These are phyloP conservation scores for Bombus affinis DNA, from an alignment of 1,140 invertebrate genomes.

Conservation along the genomic window DNA sequence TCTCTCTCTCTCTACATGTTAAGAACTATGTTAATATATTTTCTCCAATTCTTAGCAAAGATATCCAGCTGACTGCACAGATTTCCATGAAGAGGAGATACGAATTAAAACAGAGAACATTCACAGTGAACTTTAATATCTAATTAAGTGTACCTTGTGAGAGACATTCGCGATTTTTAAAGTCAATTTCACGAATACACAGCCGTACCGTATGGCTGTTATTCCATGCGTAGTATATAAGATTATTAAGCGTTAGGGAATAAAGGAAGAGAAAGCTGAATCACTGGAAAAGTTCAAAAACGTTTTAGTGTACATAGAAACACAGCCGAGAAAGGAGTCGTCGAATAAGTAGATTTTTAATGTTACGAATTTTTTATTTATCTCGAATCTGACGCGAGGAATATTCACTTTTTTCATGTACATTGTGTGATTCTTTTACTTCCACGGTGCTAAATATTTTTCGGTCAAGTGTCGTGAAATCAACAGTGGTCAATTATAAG, in stretches of 20 bases:
- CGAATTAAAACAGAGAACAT: slow-evolving; percentile 90
- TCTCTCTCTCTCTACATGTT: neutral
- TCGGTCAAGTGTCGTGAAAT: neutral
- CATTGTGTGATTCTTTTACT: neutral
- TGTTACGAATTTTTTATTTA: slow-evolving; percentile 23
- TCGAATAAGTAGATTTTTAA: slow-evolving; percentile 4
- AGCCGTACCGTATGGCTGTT: neutral
- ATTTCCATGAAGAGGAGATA: slow-evolving; percentile 90
- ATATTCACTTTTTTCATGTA: neutral
- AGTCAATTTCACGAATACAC: slow-evolving; percentile 18
- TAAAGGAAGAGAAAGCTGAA: neutral
- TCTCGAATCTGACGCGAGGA: neutral
- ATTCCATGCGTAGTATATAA: slow-evolving; percentile 2
- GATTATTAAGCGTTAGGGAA: slow-evolving; percentile 4
- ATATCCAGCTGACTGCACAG: slow-evolving; percentile 88
- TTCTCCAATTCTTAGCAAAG: slow-evolving; percentile 84
- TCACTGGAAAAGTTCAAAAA: neutral
- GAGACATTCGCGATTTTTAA: slow-evolving; percentile 36
- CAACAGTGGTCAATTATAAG: neutral
- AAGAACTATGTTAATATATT: neutral
- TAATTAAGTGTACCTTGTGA: slow-evolving; percentile 35
- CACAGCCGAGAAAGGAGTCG: too few species aligned
- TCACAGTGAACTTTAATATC: slow-evolving; percentile 88
- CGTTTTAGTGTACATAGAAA: slow-evolving; percentile 35
- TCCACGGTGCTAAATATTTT: neutral